Evolutionary conservation across 2,113 vertebrate species (phyloP).

Genomic region (Promerops cafer): DNA sequence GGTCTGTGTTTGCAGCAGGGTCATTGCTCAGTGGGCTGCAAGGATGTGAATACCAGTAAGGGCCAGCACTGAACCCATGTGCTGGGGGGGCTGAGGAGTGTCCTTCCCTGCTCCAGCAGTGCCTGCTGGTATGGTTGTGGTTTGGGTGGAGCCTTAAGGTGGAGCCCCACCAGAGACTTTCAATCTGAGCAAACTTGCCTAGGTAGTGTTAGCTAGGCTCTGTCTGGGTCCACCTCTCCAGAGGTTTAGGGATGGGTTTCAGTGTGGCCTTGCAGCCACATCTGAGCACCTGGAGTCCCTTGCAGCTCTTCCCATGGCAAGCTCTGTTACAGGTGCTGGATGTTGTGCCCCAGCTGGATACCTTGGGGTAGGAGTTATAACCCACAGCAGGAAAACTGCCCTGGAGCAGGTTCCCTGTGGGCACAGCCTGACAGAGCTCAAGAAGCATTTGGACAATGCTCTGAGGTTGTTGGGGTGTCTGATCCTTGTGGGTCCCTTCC

Average conservation of each 20-base stretch:
- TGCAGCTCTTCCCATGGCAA: background rate
- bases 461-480: background rate
- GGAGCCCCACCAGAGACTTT: background rate
- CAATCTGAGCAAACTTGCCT: background rate
- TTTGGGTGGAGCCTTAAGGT: background rate
- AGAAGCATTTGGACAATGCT: background rate
- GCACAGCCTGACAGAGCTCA: background rate
- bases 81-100: background rate
- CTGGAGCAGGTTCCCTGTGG: background rate
- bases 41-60: background rate
- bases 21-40: background rate
- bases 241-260: background rate
- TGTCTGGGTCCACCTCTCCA: background rate
- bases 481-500: background rate
- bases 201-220: background rate
- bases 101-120: background rate
- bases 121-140: background rate
- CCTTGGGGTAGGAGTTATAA: background rate
- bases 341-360: background rate
- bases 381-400: background rate
- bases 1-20: background rate
- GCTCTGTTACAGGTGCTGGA: fast-evolving
- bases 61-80: background rate
- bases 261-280: background rate
- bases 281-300: background rate